Conservation (phyloP, 1,140 invertebrate genomes). For the Daktulosphaira vitifoliae region DNA sequence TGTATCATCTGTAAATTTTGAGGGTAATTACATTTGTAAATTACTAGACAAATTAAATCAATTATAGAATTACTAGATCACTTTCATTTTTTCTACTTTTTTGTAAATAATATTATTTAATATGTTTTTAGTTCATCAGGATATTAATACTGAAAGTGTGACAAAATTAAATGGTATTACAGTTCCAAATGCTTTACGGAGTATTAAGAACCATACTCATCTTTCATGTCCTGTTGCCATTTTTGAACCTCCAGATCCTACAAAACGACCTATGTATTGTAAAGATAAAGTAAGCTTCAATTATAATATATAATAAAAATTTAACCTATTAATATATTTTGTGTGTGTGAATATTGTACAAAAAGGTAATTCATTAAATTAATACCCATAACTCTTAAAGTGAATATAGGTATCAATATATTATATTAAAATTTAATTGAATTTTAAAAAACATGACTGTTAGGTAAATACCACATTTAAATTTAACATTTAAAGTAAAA, state of each 20-base stretch:
- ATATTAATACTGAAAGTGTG: constrained; percentile 8
- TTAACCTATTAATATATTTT: too few species aligned
- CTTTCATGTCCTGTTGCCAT: constrained; percentile 38
- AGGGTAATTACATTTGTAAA: constrained; percentile 34
- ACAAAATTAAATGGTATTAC: constrained; percentile 1
- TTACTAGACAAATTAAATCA: background rate
- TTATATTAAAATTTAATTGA: too few species aligned
- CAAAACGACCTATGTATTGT: constrained; percentile 45
- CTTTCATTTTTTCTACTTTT: background rate
- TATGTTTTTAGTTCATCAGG: constrained; percentile 36
- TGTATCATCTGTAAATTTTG: constrained; percentile 37
- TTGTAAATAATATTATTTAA: background rate
- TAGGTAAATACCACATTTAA: too few species aligned
- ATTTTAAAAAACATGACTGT: too few species aligned
- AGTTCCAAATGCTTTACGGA: constrained; percentile 36
- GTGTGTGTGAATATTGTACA: too few species aligned
- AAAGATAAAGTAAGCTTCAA: constrained; percentile 42
- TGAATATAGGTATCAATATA: too few species aligned
- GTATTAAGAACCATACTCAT: constrained; percentile 30
- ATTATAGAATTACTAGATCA: background rate
- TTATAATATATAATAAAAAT: too few species aligned
- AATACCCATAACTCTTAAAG: too few species aligned
- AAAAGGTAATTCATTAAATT: too few species aligned
- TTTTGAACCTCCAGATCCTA: constrained; percentile 43
- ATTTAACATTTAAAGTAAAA: too few species aligned